These are phyloP conservation scores for Adelognathus sp. DNA, from an alignment of 2,888 invertebrate genomes.

Conservation along the genomic window DNA sequence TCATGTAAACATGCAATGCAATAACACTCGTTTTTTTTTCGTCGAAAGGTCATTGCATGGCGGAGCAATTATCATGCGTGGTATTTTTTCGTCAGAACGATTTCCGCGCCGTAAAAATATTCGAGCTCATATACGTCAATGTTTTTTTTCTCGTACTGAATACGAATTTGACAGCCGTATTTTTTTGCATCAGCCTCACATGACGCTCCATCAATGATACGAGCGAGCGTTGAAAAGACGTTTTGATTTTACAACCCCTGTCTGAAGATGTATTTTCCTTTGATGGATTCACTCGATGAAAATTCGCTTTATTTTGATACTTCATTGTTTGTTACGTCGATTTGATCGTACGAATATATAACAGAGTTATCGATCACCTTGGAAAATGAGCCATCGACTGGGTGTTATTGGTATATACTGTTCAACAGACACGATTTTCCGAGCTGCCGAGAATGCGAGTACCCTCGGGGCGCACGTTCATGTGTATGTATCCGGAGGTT, in stretches of 20 bases:
- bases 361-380: slow-evolving; percentile 20
- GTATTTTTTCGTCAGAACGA: too few species aligned
- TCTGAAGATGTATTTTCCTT: not conserved
- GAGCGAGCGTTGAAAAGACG: not conserved
- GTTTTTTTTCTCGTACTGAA: too few species aligned
- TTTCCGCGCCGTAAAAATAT: too few species aligned
- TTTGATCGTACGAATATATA: not conserved
- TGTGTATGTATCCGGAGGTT: slow-evolving; percentile 1
- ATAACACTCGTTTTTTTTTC: too few species aligned
- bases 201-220: not conserved
- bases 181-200: too few species aligned
- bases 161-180: too few species aligned
- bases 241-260: too few species aligned
- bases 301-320: not conserved
- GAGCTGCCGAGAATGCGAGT: slow-evolving; percentile 11
- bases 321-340: not conserved
- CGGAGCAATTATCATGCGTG: too few species aligned
- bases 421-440: slow-evolving; percentile 41
- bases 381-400: slow-evolving; percentile 5
- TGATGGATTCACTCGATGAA: not conserved
- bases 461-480: slow-evolving; percentile 8
- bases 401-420: not conserved
- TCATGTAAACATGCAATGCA: too few species aligned
- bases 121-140: too few species aligned
- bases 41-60: too few species aligned